Evolutionary conservation across 2,888 invertebrate genomes (phyloP).

Genomic region (Epiblema foenella): DNA sequence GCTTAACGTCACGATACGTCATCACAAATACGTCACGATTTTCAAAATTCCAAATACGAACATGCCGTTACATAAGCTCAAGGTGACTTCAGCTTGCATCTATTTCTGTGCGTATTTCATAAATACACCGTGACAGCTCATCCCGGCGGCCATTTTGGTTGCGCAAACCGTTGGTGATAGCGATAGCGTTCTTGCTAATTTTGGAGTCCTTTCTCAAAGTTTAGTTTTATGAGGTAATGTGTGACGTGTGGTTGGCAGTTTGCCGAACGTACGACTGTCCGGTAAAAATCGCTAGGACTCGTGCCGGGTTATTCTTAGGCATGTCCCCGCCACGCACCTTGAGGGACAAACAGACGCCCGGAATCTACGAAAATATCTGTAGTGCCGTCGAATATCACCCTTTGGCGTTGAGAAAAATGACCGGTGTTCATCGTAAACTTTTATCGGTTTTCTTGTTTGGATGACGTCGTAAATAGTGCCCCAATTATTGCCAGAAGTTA

Average conservation of each 20-base stretch:
- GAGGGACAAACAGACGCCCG: conserved; percentile 66
- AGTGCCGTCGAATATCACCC: conserved; percentile 14
- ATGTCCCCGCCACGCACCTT: conserved; percentile 72
- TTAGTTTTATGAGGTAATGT: conserved; percentile 80
- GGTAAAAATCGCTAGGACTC: conserved; percentile 70
- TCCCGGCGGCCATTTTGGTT: conserved; percentile 79
- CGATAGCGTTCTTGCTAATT: conserved; percentile 79
- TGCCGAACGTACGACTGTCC: conserved; percentile 78
- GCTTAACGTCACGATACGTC: conserved; percentile 81
- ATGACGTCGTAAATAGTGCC: background rate
- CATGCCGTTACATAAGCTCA: conserved; percentile 77
- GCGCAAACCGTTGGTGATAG: conserved; percentile 62
- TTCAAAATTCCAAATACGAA: conserved; percentile 62
- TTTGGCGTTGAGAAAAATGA: conserved; percentile 9
- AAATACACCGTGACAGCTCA: conserved; percentile 84
- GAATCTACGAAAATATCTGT: conserved; percentile 49
- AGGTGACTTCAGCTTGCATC: conserved; percentile 82
- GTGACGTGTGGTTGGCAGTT: conserved; percentile 80
- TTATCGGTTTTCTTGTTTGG: background rate
- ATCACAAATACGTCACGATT: conserved; percentile 74
- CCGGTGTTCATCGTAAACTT: background rate
- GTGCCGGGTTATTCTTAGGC: conserved; percentile 65
- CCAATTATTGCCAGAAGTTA: background rate
- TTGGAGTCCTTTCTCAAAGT: conserved; percentile 82
- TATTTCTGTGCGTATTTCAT: conserved; percentile 84